Conservation (phyloP, 2,888 invertebrate species). For the Macroteleia sp. region DNA sequence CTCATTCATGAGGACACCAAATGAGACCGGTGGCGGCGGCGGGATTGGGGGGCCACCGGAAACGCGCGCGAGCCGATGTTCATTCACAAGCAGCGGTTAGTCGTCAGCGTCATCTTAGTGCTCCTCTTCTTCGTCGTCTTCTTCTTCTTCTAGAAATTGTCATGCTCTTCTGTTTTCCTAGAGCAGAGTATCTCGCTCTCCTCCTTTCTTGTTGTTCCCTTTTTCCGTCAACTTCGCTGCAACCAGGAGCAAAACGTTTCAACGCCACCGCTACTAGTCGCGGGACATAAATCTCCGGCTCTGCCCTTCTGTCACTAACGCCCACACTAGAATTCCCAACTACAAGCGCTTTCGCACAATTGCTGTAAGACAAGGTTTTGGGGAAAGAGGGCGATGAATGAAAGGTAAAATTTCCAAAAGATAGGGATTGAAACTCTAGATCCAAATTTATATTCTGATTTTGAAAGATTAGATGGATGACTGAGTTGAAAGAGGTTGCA, state of each 20-base stretch:
- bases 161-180: conserved; percentile 64
- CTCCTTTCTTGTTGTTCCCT: conserved; percentile 59
- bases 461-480: too few relatives aligned
- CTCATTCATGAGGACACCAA: conserved; percentile 81
- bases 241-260: conserved; percentile 77
- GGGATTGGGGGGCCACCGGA: conserved; percentile 77
- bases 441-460: too few relatives aligned
- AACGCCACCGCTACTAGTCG: conserved; percentile 71
- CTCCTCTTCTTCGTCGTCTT: conserved; percentile 63
- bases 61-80: conserved; percentile 82
- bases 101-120: conserved; percentile 65
- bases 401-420: too few relatives aligned
- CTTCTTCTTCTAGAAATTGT: conserved; percentile 41
- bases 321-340: conserved; percentile 48
- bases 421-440: too few relatives aligned
- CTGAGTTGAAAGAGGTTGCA: too few relatives aligned
- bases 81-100: conserved; percentile 80
- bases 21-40: conserved; percentile 56
- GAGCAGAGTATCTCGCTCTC: conserved; percentile 26
- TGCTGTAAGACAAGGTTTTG: not conserved
- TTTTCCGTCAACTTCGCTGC: conserved; percentile 67
- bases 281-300: conserved; percentile 77
- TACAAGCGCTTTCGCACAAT: conserved; percentile 3
- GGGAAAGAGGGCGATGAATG: conserved; percentile 8
- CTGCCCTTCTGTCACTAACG: conserved; percentile 61